These are phyloP conservation scores for Caenorhabditis remanei DNA, from an alignment of 1,140 invertebrate genomes.

Conservation along the genomic window DNA sequence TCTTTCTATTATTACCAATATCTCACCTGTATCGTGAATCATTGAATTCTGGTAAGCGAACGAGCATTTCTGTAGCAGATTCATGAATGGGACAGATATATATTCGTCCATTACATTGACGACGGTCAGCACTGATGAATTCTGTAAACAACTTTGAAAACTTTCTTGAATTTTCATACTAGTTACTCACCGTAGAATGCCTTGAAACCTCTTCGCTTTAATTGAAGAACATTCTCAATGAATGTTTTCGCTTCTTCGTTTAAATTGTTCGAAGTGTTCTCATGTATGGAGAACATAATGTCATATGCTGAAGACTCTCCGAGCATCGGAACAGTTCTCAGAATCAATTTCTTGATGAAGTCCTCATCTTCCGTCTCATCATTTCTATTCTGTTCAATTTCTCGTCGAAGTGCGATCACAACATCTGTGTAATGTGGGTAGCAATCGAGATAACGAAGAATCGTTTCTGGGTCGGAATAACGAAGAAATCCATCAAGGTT, in stretches of 20 bases:
- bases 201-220: neutral
- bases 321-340: neutral
- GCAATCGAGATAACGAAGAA: neutral
- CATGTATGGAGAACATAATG: neutral
- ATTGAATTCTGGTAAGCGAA: neutral
- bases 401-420: neutral
- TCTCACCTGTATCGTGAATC: neutral
- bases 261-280: neutral
- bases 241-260: neutral
- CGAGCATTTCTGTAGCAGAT: constrained; percentile 3
- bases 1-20: neutral
- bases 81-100: constrained; percentile 6
- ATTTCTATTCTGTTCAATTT: neutral
- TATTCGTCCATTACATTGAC: neutral
- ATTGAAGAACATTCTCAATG: neutral
- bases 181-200: neutral
- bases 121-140: neutral
- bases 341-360: neutral
- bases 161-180: neutral
- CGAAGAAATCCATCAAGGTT: constrained; percentile 1
- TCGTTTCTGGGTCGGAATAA: neutral
- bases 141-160: neutral
- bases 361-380: neutral
- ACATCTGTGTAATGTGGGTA: neutral
- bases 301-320: constrained; percentile 1